Evolutionary conservation across 2,113 vertebrate genomes (phyloP).

Genomic region (Anoplopoma fimbria): DNA sequence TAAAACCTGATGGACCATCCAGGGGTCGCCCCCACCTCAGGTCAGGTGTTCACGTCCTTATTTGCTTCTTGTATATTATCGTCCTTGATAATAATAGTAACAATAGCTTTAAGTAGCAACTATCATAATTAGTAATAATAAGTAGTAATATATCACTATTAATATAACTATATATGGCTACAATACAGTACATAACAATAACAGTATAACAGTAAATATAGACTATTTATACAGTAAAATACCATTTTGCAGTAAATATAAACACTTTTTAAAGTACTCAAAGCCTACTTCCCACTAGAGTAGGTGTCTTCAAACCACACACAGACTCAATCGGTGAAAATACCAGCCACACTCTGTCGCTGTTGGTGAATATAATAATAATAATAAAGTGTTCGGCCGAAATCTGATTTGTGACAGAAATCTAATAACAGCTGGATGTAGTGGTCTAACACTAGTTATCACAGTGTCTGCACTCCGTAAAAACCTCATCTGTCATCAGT

Average conservation of each 20-base stretch:
- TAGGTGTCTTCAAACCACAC: background rate
- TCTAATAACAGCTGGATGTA: background rate
- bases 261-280: too few relatives aligned
- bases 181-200: too few relatives aligned
- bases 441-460: background rate
- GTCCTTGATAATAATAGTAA: background rate
- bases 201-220: too few relatives aligned
- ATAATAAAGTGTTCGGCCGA: background rate
- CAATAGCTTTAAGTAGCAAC: background rate
- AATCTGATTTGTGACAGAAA: background rate
- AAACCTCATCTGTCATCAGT: slow-evolving; percentile 75
- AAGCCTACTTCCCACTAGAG: too few relatives aligned
- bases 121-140: background rate
- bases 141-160: background rate
- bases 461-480: slow-evolving; percentile 45
- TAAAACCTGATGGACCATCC: too few relatives aligned
- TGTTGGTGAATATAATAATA: background rate
- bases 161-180: too few relatives aligned
- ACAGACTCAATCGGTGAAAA: background rate
- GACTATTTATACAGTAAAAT: too few relatives aligned
- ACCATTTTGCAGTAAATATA: too few relatives aligned
- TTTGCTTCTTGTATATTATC: background rate
- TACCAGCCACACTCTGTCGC: too few relatives aligned
- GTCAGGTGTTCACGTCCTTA: background rate
- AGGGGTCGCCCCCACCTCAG: too few relatives aligned